These are phyloP conservation scores for Drosophila vallismaia DNA, from an alignment of 2,888 invertebrate genomes.

Conservation along the genomic window DNA sequence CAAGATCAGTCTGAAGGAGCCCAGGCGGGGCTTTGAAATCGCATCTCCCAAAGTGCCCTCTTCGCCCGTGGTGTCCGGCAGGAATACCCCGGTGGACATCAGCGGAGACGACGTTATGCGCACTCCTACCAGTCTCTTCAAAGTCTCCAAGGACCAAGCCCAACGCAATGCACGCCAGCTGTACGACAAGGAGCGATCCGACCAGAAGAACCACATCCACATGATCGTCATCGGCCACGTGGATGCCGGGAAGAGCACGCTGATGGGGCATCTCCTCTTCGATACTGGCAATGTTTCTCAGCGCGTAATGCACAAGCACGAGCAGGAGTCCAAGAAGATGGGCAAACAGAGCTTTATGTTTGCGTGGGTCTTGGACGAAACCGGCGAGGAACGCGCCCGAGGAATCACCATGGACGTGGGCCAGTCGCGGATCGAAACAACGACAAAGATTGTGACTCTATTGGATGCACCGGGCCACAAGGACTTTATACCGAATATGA, in stretches of 20 bases:
- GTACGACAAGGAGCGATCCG: constrained; percentile 90
- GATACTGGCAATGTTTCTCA: constrained; percentile 94
- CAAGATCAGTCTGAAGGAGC: constrained; percentile 60
- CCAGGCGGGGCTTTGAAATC: constrained; percentile 81
- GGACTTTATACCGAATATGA: constrained; percentile 99
- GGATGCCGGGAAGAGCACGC: constrained; percentile 85
- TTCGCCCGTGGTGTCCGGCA: constrained; percentile 87
- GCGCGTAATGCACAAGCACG: constrained; percentile 97
- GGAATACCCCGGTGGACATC: constrained; percentile 84
- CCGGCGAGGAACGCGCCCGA: constrained; percentile 97
- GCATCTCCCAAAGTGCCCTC: constrained; percentile 88
- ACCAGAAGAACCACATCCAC: constrained; percentile 94
- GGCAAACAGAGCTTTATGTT: constrained; percentile 99
- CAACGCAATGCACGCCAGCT: constrained; percentile 85
- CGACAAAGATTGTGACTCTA: constrained; percentile 89
- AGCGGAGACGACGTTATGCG: constrained; percentile 57
- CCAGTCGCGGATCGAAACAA: constrained; percentile 95
- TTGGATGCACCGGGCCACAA: constrained; percentile 99
- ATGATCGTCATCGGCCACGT: constrained; percentile 98
- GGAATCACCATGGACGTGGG: constrained; percentile 99
- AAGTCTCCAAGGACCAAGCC: constrained; percentile 82
- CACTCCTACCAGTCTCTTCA: constrained; percentile 57
- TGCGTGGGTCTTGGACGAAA: constrained; percentile 99
- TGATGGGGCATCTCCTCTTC: constrained; percentile 98
- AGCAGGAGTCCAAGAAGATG: constrained; percentile 97